phyloP scores from a whole-genome alignment of 2,888 invertebrate genomes.

The Clostera curtula region DNA sequence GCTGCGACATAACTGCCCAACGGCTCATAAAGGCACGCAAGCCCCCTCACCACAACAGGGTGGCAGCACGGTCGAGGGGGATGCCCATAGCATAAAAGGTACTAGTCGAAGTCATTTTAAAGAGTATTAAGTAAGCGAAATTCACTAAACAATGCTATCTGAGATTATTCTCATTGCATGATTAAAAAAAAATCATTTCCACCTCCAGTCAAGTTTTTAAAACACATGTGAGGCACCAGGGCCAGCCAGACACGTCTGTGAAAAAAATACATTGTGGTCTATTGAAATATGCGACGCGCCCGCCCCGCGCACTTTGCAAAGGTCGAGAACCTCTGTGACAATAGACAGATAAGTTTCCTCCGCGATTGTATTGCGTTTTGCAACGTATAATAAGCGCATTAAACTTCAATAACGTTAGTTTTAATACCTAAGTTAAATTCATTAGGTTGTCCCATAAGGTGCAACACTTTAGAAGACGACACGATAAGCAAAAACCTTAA shows the following conservation, averaged over 20 bases:
- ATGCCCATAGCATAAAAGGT: too few relatives aligned
- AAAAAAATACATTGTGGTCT: conserved; percentile 39
- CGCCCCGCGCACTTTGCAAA: conserved; percentile 36
- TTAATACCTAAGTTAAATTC: conserved; percentile 5
- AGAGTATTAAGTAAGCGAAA: too few relatives aligned
- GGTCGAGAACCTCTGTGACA: conserved; percentile 55
- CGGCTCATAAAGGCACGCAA: too few relatives aligned
- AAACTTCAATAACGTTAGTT: conserved; percentile 3
- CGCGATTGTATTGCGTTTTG: conserved; percentile 38
- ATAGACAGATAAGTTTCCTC: conserved; percentile 43
- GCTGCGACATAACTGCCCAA: too few relatives aligned
- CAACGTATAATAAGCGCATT: conserved; percentile 12
- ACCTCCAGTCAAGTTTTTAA: conserved; percentile 6
- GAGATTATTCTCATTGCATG: too few relatives aligned
- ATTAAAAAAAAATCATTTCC: too few relatives aligned
- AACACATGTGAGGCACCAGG: conserved; percentile 26
- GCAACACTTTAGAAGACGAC: conserved; percentile 11
- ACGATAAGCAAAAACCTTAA: conserved; percentile 15
- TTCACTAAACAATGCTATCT: too few relatives aligned
- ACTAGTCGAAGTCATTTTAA: too few relatives aligned
- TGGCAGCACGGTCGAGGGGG: too few relatives aligned
- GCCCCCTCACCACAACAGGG: too few relatives aligned
- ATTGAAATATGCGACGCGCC: conserved; percentile 41
- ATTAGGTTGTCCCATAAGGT: not conserved
- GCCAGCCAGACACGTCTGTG: conserved; percentile 25